Evolutionary conservation across 2,113 vertebrate species (phyloP).

Genomic region (Podarcis muralis): DNA sequence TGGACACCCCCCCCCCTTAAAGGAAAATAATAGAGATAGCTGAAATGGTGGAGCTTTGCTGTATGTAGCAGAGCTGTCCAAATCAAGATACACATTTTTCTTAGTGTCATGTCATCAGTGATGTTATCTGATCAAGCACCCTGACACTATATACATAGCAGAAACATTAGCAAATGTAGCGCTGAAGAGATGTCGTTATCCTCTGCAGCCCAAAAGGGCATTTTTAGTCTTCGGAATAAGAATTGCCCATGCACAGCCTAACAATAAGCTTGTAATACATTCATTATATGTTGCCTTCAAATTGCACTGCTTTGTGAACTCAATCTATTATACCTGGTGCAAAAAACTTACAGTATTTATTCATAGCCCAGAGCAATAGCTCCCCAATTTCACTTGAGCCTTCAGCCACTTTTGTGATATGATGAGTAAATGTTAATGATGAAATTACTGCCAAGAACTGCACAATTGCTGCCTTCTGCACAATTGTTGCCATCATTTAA

Average conservation of each 20-base stretch:
- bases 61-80: too few relatives aligned
- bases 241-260: neutral
- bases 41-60: neutral
- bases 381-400: neutral
- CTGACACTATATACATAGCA: neutral
- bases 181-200: neutral
- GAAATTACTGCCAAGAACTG: neutral
- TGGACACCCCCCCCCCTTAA: neutral
- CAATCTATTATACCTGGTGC: neutral
- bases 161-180: neutral
- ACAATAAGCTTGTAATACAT: neutral
- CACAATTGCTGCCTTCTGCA: neutral
- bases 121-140: neutral
- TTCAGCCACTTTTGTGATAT: neutral
- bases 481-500: neutral
- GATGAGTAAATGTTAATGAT: neutral
- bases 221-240: neutral
- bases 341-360: neutral
- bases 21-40: neutral
- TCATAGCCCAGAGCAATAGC: neutral
- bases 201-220: neutral
- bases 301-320: slow-evolving; percentile 18
- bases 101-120: neutral
- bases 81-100: too few relatives aligned
- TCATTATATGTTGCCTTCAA: neutral